phyloP scores from a whole-genome alignment of 2,113 vertebrate species.

The Montifringilla adamsi region DNA sequence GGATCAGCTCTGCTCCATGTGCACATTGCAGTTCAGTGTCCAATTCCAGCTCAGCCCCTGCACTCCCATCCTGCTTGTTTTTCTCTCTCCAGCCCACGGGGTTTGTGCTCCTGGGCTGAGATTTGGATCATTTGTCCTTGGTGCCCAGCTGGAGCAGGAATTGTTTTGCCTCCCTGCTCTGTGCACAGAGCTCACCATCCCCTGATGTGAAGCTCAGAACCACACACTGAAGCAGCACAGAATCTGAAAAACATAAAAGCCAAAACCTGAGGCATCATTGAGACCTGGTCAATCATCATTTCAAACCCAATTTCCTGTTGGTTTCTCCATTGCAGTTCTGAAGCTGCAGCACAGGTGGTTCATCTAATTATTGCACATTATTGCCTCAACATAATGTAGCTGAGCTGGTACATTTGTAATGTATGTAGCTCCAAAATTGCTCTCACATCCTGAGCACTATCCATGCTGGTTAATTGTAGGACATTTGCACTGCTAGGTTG shows the following conservation, averaged over 20 bases:
- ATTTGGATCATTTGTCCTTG: no score
- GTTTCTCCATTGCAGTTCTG: not conserved
- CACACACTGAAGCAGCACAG: not conserved
- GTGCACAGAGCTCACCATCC: not conserved
- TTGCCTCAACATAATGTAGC: not conserved
- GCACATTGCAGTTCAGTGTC: no score
- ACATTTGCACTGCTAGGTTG: not conserved
- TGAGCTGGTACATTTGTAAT: not conserved
- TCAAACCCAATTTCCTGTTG: not conserved
- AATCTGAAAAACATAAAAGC: not conserved
- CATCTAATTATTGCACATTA: not conserved
- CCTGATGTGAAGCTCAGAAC: accelerated
- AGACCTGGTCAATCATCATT: not conserved
- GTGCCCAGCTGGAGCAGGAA: not conserved
- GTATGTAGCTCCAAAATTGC: not conserved
- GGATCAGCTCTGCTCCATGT: no score
- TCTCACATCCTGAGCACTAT: not conserved
- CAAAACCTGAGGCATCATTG: not conserved
- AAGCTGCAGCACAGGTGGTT: not conserved
- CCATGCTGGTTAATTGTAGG: not conserved
- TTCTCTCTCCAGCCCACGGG: no score
- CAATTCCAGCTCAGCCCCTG: no score
- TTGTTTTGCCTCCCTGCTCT: not conserved
- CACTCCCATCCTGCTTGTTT: no score
- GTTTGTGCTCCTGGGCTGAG: no score